phyloP scores from a whole-genome alignment of 2,113 vertebrate genomes.

The Indri indri region DNA sequence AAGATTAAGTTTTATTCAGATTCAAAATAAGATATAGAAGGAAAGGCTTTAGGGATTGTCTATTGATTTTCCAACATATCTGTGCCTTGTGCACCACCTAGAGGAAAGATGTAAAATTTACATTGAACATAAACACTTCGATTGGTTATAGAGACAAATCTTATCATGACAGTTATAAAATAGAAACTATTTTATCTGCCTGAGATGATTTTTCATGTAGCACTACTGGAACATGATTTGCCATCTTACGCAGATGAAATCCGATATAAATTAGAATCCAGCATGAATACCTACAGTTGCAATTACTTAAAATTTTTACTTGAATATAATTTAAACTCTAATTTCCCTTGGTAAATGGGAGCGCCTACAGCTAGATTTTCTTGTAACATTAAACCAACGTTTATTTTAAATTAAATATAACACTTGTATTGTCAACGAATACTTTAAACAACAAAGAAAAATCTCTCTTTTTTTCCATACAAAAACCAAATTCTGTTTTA shows the following conservation, averaged over 20 bases:
- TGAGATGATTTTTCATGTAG: background rate
- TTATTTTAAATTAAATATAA: slow-evolving; percentile 29
- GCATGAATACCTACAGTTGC: background rate
- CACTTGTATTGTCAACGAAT: background rate
- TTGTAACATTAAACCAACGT: background rate
- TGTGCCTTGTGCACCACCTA: slow-evolving; percentile 63
- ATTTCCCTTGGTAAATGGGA: background rate
- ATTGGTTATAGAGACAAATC: background rate
- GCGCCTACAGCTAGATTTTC: background rate
- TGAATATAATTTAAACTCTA: background rate
- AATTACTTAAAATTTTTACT: slow-evolving; percentile 36
- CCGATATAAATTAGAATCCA: background rate
- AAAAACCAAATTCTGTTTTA: background rate
- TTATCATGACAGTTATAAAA: background rate
- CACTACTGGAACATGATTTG: background rate
- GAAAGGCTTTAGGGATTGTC: background rate
- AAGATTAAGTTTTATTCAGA: slow-evolving; percentile 12
- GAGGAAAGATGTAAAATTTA: slow-evolving; percentile 50
- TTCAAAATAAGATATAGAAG: slow-evolving; percentile 5
- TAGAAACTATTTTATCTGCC: background rate
- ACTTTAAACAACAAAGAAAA: background rate
- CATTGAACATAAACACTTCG: background rate
- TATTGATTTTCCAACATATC: background rate
- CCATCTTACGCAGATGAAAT: background rate
- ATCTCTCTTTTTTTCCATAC: background rate